Conservation (phyloP, 2,888 invertebrate genomes). For the Synergus umbraculus region DNA sequence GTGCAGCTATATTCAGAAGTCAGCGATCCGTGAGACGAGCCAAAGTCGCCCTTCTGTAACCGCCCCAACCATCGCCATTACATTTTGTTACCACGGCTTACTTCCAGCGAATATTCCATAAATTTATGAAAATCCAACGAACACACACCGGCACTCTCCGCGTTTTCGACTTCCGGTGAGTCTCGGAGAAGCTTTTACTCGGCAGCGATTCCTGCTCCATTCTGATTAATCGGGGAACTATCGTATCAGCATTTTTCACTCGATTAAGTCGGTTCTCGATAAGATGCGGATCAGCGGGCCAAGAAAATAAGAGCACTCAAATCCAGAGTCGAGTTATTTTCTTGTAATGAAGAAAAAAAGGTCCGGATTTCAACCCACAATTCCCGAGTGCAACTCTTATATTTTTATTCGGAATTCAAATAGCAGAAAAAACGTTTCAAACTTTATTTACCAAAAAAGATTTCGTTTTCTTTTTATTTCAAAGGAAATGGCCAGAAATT, state of each 20-base stretch:
- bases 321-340: neutral
- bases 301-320: slow-evolving; percentile 22
- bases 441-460: too few species aligned
- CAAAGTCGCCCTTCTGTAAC: slow-evolving; percentile 41
- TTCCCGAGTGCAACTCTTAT: too few species aligned
- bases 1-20: slow-evolving; percentile 39
- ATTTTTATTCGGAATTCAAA: too few species aligned
- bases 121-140: slow-evolving; percentile 63
- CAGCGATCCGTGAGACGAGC: slow-evolving; percentile 45
- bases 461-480: too few species aligned
- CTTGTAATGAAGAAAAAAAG: neutral
- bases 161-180: slow-evolving; percentile 34
- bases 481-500: too few species aligned
- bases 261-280: slow-evolving; percentile 30
- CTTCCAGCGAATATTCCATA: slow-evolving; percentile 52
- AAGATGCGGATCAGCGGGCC: slow-evolving; percentile 22
- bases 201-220: slow-evolving; percentile 32
- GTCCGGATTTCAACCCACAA: too few species aligned
- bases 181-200: slow-evolving; percentile 46
- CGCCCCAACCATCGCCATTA: slow-evolving; percentile 46
- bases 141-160: slow-evolving; percentile 50
- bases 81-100: slow-evolving; percentile 53
- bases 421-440: too few species aligned
- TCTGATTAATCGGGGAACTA: slow-evolving; percentile 38
- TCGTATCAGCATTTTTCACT: slow-evolving; percentile 37